Percentiles rank a stretch among this genome's conserved stretches.
phyloP scores from a whole-genome alignment of 2,113 vertebrate genomes.

The Amazona vittata region DNA sequence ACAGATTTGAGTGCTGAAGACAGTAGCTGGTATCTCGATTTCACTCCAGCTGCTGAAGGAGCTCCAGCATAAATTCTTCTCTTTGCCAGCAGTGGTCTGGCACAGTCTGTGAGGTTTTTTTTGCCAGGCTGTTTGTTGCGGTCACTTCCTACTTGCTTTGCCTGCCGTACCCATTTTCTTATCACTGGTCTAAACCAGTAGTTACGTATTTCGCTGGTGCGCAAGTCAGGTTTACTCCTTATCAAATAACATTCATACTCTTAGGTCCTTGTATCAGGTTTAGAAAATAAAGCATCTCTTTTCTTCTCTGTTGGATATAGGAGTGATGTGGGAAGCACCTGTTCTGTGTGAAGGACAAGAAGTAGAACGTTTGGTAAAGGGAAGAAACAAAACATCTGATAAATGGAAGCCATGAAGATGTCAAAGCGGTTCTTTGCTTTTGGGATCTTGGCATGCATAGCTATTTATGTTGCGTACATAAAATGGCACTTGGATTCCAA shows the following conservation, averaged over 20 bases:
- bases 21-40: neutral
- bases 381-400: neutral
- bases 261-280: neutral
- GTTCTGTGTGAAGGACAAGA: conserved; percentile 16
- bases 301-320: neutral
- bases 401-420: conserved; percentile 83
- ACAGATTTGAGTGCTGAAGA: neutral
- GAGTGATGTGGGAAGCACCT: neutral
- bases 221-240: neutral
- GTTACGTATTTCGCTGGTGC: neutral
- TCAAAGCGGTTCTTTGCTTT: conserved; percentile 80
- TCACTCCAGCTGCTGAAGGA: neutral
- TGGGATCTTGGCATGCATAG: conserved; percentile 77
- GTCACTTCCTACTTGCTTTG: neutral
- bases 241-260: neutral
- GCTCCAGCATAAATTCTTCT: neutral
- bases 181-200: neutral
- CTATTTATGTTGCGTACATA: conserved; percentile 83
- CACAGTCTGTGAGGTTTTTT: neutral
- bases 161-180: neutral
- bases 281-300: neutral
- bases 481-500: conserved; percentile 78
- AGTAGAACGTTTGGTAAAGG: neutral
- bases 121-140: neutral
- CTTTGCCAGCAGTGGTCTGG: neutral